A percentile compares a stretch with the other conserved stretches of the same genome.
phyloP scores from a whole-genome alignment of 1,140 invertebrate genomes.

The Uloborus diversus region DNA sequence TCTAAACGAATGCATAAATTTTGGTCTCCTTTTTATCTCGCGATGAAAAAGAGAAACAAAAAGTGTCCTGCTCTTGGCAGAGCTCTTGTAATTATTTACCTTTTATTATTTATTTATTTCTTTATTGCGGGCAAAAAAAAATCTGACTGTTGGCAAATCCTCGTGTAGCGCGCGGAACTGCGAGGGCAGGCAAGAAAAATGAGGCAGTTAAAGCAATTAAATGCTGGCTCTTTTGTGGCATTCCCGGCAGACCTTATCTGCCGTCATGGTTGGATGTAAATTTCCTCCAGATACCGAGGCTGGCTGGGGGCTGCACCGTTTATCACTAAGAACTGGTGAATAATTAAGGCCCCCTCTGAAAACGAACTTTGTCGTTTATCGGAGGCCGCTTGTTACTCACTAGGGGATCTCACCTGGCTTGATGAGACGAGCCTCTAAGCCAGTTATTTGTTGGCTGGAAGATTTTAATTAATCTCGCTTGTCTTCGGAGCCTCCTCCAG shows the following conservation, averaged over 20 bases:
- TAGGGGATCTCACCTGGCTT: conserved; percentile 35
- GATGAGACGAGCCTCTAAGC: conserved; percentile 44
- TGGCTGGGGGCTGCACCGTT: conserved; percentile 40
- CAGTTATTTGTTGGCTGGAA: conserved; percentile 55
- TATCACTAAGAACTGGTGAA: conserved; percentile 57
- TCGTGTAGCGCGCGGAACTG: conserved; percentile 43
- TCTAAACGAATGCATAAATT: too few species aligned
- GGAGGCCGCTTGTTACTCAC: conserved; percentile 12
- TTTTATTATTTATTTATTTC: too few species aligned
- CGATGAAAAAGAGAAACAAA: conserved; percentile 18
- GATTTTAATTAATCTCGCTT: conserved; percentile 57
- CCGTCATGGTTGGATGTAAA: conserved; percentile 50
- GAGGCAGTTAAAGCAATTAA: conserved; percentile 57
- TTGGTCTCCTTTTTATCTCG: not conserved
- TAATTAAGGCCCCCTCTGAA: conserved; percentile 50
- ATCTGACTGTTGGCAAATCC: conserved; percentile 49
- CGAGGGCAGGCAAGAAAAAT: conserved; percentile 40
- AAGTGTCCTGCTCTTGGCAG: conserved; percentile 4
- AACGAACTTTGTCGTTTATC: conserved; percentile 56
- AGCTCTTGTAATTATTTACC: too few species aligned
- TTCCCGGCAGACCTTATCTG: conserved; percentile 53
- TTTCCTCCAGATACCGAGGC: conserved; percentile 48
- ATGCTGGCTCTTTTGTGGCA: conserved; percentile 53
- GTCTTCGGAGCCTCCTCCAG: conserved; percentile 45
- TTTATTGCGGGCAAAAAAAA: conserved; percentile 28